Evolutionary conservation across 2,113 vertebrate species (phyloP).

Genomic region (Vulpes vulpes): DNA sequence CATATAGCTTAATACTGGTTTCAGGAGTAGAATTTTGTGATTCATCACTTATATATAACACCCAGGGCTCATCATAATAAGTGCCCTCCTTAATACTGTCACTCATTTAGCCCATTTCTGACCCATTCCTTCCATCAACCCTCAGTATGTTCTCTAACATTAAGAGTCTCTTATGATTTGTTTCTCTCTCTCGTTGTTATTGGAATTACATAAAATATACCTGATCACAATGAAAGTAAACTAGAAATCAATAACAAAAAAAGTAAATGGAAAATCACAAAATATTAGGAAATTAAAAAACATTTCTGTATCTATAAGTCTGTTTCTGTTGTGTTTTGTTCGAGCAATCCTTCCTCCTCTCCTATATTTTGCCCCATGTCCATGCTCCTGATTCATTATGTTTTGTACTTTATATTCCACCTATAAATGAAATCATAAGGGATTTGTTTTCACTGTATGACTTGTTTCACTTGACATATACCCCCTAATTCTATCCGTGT

Average conservation of each 20-base stretch:
- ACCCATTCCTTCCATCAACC: not conserved
- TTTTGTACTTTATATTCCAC: not conserved
- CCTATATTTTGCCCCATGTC: too few species aligned
- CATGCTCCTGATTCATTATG: not conserved
- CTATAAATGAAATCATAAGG: not conserved
- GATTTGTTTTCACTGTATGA: not conserved
- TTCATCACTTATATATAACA: not conserved
- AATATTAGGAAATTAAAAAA: not conserved
- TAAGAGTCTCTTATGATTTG: not conserved
- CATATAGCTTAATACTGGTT: not conserved
- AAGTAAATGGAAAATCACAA: not conserved
- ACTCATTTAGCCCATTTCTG: not conserved
- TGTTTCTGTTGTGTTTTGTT: not conserved
- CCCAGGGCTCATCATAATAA: not conserved
- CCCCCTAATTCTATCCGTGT: not conserved
- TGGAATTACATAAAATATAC: not conserved
- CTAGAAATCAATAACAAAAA: not conserved
- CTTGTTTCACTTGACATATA: not conserved
- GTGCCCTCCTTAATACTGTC: not conserved
- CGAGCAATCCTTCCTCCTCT: too few species aligned
- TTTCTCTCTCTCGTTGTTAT: not conserved
- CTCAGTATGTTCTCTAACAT: not conserved
- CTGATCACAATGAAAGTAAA: not conserved
- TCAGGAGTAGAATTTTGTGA: not conserved
- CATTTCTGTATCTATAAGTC: not conserved